Percentiles rank a stretch among this genome's conserved stretches.
These are phyloP conservation scores for Coleophora flavipennella DNA, from an alignment of 2,888 invertebrate genomes.

Conservation along the genomic window DNA sequence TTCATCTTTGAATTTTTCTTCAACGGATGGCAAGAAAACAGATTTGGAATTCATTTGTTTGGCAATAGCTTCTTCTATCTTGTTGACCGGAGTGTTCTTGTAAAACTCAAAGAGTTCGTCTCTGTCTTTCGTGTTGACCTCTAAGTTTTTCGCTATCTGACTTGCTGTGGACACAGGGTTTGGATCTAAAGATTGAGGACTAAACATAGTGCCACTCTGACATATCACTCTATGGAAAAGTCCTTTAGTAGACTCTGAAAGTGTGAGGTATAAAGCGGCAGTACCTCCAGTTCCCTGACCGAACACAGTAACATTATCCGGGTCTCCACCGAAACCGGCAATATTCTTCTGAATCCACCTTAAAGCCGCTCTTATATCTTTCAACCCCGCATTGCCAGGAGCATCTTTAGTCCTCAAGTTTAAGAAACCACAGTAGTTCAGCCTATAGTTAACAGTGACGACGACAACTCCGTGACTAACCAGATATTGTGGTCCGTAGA, in stretches of 20 bases:
- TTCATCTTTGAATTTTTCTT: constrained; percentile 43
- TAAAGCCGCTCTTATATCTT: constrained; percentile 59
- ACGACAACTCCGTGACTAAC: constrained; percentile 52
- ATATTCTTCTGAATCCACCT: constrained; percentile 60
- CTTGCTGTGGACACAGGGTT: constrained; percentile 45
- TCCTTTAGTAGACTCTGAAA: constrained; percentile 52
- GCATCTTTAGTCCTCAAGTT: constrained; percentile 51
- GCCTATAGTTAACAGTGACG: constrained; percentile 63
- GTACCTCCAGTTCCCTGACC: constrained; percentile 61
- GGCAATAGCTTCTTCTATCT: constrained; percentile 51
- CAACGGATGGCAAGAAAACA: constrained; percentile 53
- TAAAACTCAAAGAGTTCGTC: constrained; percentile 40
- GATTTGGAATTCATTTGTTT: constrained; percentile 58
- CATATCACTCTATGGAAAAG: constrained; percentile 54
- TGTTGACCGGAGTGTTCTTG: constrained; percentile 32
- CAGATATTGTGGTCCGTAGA: constrained; percentile 62
- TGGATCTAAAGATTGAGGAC: constrained; percentile 46
- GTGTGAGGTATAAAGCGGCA: constrained; percentile 50
- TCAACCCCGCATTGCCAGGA: constrained; percentile 62
- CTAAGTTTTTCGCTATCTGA: constrained; percentile 52
- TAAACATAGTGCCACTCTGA: constrained; percentile 50
- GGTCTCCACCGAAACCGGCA: constrained; percentile 45
- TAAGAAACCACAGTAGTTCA: constrained; percentile 61
- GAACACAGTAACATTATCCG: constrained; percentile 57
- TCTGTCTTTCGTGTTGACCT: constrained; percentile 35